Conservation (phyloP, 2,797 vertebrate species). For the Halcyon chelicuti region DNA sequence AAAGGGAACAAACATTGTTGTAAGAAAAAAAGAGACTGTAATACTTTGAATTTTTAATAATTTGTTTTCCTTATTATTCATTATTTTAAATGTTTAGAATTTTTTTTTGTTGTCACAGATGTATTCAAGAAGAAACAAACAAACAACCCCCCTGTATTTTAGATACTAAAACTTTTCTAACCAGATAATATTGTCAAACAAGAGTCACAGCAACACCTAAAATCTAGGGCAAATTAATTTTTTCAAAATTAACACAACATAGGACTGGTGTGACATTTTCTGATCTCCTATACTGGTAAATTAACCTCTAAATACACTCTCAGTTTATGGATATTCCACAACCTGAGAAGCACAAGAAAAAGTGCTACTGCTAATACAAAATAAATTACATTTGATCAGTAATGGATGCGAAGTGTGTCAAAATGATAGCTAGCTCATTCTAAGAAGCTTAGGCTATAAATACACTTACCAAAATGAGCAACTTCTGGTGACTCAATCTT, state of each 20-base stretch:
- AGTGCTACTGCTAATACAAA: background rate
- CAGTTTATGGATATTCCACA: background rate
- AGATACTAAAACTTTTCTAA: background rate
- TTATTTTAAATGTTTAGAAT: background rate
- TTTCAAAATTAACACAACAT: background rate
- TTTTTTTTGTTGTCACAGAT: background rate
- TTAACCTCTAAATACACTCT: background rate
- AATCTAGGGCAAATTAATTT: background rate
- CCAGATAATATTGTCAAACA: background rate
- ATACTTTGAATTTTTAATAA: background rate
- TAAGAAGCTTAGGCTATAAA: background rate
- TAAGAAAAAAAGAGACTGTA: background rate
- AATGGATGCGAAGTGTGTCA: background rate
- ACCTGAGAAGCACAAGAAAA: background rate
- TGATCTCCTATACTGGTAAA: background rate
- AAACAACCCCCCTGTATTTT: background rate
- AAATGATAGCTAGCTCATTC: background rate
- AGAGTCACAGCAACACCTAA: background rate
- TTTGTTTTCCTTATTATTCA: background rate
- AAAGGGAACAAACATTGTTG: background rate
- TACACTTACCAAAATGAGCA: constrained; percentile 88
- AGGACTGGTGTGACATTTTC: background rate
- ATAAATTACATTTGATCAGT: background rate
- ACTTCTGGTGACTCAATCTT: constrained; percentile 87
- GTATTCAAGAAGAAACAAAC: background rate